A percentile compares a stretch with the other conserved stretches of the same genome.
These are phyloP conservation scores for Hirtodrosophila trivittata DNA, from an alignment of 2,888 invertebrate species.

Conservation along the genomic window DNA sequence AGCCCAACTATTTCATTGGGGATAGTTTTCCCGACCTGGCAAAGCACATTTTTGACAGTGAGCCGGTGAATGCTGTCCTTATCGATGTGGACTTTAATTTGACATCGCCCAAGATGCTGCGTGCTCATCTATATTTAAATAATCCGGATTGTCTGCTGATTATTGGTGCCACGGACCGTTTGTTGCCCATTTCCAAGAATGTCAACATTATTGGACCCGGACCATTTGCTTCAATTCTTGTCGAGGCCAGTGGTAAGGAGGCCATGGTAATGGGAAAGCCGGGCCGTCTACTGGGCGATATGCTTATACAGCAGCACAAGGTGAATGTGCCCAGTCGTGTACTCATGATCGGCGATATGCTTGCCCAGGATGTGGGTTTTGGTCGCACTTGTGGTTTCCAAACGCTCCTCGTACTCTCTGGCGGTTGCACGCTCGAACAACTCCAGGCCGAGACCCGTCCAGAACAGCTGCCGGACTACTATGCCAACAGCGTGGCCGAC, in stretches of 20 bases:
- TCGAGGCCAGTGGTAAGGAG: constrained; percentile 77
- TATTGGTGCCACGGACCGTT: constrained; percentile 83
- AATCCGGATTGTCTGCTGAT: constrained; percentile 84
- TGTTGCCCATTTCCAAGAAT: constrained; percentile 77
- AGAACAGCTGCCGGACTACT: constrained; percentile 76
- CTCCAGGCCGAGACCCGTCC: constrained; percentile 57
- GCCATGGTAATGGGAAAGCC: constrained; percentile 84
- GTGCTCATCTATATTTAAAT: constrained; percentile 83
- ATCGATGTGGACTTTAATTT: constrained; percentile 84
- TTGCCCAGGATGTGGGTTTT: constrained; percentile 91
- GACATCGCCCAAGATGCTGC: constrained; percentile 83
- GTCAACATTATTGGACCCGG: constrained; percentile 83
- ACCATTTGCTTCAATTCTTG: constrained; percentile 81
- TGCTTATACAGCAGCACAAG: constrained; percentile 68
- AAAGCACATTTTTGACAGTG: constrained; percentile 61
- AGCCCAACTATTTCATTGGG: constrained; percentile 50
- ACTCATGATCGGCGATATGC: constrained; percentile 94
- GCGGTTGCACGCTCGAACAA: constrained; percentile 69
- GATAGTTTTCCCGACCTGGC: constrained; percentile 64
- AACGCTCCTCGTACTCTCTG: constrained; percentile 90
- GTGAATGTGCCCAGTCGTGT: constrained; percentile 87
- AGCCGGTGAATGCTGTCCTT: constrained; percentile 84
- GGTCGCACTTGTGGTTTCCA: constrained; percentile 89
- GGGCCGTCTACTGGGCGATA: constrained; percentile 79
- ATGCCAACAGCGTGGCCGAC: constrained; percentile 80